phyloP scores from a whole-genome alignment of 1,140 invertebrate species.

The Phortica variegata region DNA sequence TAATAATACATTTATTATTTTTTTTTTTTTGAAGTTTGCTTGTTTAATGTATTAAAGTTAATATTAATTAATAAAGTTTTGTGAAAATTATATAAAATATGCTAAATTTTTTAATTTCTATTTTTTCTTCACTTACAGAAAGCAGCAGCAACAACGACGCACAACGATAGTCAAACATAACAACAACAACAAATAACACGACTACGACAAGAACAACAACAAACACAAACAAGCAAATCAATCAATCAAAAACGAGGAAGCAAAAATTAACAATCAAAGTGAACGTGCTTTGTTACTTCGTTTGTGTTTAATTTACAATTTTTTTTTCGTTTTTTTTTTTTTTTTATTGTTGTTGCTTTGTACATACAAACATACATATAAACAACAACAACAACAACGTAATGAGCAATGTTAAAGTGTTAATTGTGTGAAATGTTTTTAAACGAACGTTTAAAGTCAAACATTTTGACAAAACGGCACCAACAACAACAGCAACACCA shows the following conservation, averaged over 20 bases:
- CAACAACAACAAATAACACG: slow-evolving; percentile 6
- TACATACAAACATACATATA: background rate
- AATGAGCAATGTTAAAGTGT: too few species aligned
- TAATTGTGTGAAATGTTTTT: too few species aligned
- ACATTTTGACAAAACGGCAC: background rate
- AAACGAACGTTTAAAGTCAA: background rate
- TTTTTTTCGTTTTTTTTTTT: background rate
- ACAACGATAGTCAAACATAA: slow-evolving; percentile 5
- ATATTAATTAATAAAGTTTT: too few species aligned
- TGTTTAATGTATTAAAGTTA: too few species aligned
- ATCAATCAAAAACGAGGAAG: background rate
- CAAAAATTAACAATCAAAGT: slow-evolving; percentile 5
- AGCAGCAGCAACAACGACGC: background rate
- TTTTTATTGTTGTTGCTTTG: background rate
- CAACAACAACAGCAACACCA: background rate
- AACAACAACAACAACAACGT: background rate
- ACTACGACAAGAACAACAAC: slow-evolving; percentile 6
- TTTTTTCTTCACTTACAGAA: slow-evolving; percentile 7
- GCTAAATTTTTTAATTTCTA: too few species aligned
- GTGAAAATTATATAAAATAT: too few species aligned
- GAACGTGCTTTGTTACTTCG: background rate
- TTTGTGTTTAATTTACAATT: background rate
- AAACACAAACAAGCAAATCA: background rate
- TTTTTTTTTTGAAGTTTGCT: too few species aligned
- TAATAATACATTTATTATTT: too few species aligned